phyloP scores from a whole-genome alignment of 2,113 vertebrate species.

The Peromyscus polionotus region DNA sequence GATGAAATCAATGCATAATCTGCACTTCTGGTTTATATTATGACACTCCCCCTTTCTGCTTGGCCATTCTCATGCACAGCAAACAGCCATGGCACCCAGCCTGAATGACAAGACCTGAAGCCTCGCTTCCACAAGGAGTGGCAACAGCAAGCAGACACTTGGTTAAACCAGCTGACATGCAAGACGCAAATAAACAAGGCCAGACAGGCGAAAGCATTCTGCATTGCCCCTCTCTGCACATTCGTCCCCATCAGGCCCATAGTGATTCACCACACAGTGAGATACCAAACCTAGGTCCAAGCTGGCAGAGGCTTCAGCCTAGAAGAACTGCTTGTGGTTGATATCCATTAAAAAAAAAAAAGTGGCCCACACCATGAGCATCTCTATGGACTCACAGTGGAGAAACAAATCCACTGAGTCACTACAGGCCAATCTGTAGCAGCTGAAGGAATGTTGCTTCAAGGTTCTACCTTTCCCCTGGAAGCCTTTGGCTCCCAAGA shows the following conservation, averaged over 20 bases:
- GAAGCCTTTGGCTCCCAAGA: constrained; percentile 94
- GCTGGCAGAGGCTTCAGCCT: constrained; percentile 95
- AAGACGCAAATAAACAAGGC: constrained; percentile 93
- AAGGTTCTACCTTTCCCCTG: constrained; percentile 96
- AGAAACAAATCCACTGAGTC: constrained; percentile 96
- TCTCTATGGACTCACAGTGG: constrained; percentile 93
- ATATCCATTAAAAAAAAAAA: constrained; percentile 92
- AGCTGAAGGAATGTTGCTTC: constrained; percentile 97
- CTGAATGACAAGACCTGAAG: constrained; percentile 98
- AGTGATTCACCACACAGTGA: constrained; percentile 94
- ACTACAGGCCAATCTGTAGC: constrained; percentile 95
- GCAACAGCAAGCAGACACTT: constrained; percentile 97
- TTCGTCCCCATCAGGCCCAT: constrained; percentile 93
- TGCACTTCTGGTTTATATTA: not conserved
- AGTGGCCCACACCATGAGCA: constrained; percentile 95
- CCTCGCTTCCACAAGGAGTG: constrained; percentile 99
- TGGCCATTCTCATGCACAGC: not conserved
- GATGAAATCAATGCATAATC: not conserved
- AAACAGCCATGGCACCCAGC: constrained; percentile 94
- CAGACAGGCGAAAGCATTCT: constrained; percentile 94
- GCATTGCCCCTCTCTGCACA: constrained; percentile 92
- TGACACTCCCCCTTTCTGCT: not conserved
- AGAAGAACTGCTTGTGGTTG: constrained; percentile 97
- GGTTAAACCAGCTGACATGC: constrained; percentile 98
- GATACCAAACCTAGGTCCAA: constrained; percentile 96